Base-by-base conservation (phyloP, 2,797 vertebrate genomes). In the Pterois miles region DNA sequence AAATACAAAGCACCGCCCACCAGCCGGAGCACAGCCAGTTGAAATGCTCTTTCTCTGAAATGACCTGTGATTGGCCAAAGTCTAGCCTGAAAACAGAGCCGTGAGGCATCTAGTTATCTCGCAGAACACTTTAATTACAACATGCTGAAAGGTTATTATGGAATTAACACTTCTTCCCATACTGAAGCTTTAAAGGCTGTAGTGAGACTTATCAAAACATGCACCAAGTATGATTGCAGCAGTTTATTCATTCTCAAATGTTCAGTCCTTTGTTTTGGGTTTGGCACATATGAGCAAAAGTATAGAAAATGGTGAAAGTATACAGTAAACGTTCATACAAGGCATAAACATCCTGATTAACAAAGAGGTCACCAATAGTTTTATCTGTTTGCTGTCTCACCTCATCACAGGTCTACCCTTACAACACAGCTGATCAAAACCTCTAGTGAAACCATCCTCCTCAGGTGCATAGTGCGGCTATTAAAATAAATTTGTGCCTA, bases 401-500 rank as follows among this genome's bases (percentile, higher is more conserved):
- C 5, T 52, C 10, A 13, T 11, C 11, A 58, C 18, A 27, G n/a
- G 12, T 50, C 11, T 6, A 25, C 8, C 11, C 6, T 34, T 0
- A 31, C 7, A 18, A 62, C 50, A 60, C 53, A 57, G 4, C 23
- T 18, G 25, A 57, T 50, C 16, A 40, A 23, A 29, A 43, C 12
- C 3, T 34, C 6, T 2, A 57, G 25, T 27, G 16, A 65, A 18
- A 11, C 3, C 8, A 8, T 20, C n/a, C 3, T 31, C n/a, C 10
- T 63, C 14, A 85, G 76, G 60, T 81, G 64, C 50, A 68, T 12
- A 67, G 11, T 8, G 20, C 22, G 29, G 46, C 52, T 71, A 12
- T 23, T 18, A 75, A 23, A 40, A 62, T 65, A 65, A 52, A 71
- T 2, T 2, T 48, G 63, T 50, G 33, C 29, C 12, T 23, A 73